phyloP scores from a whole-genome alignment of 2,113 vertebrate genomes.

The Pteropus alecto region DNA sequence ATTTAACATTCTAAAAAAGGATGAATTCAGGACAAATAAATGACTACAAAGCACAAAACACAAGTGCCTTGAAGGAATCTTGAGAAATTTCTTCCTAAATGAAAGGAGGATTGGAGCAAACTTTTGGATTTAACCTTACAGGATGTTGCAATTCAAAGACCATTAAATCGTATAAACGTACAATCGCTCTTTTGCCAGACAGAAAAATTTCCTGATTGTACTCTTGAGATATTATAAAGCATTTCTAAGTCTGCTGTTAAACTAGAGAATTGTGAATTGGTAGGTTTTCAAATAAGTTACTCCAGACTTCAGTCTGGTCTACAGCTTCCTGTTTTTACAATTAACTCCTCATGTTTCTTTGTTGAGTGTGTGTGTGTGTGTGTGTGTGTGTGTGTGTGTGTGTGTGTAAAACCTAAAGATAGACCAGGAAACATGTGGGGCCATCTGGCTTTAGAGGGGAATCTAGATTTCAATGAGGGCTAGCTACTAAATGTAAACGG shows the following conservation, averaged over 20 bases:
- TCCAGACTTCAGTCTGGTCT: constrained; percentile 70
- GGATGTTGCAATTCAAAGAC: constrained; percentile 52
- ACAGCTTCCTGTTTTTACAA: constrained; percentile 78
- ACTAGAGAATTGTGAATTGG: constrained; percentile 59
- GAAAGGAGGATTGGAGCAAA: constrained; percentile 42
- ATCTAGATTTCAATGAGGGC: constrained; percentile 63
- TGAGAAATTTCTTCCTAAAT: constrained; percentile 39
- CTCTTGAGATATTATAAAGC: constrained; percentile 70
- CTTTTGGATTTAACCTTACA: constrained; percentile 57
- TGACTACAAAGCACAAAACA: constrained; percentile 13
- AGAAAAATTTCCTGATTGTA: constrained; percentile 65
- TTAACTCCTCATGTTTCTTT: constrained; percentile 78
- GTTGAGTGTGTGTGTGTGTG: constrained; percentile 26
- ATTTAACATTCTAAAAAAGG: constrained; percentile 47
- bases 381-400: constrained; percentile 9
- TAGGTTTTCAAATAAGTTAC: constrained; percentile 71
- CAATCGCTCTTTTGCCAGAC: constrained; percentile 57
- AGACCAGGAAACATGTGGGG: constrained; percentile 62
- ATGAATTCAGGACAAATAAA: constrained; percentile 36
- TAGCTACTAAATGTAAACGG: constrained; percentile 45
- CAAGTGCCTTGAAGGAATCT: constrained; percentile 38
- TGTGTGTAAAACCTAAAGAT: constrained; percentile 63
- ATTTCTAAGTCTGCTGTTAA: constrained; percentile 66
- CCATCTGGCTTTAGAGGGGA: constrained; percentile 54
- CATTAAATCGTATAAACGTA: constrained; percentile 52